Conservation (phyloP, 2,113 vertebrate species). For the Nymphicus hollandicus region DNA sequence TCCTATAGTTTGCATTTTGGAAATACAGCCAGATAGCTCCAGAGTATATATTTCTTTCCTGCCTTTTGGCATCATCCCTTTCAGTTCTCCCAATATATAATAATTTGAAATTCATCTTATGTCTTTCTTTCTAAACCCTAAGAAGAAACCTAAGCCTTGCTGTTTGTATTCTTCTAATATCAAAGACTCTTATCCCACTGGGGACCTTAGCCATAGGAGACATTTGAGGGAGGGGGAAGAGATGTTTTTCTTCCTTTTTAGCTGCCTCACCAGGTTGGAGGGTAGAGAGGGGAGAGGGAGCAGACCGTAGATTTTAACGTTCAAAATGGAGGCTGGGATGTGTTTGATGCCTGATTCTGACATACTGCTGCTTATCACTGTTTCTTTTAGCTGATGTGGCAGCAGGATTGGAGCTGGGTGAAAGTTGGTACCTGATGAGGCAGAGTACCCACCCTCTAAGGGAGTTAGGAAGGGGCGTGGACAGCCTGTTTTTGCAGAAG, state of each 20-base stretch:
- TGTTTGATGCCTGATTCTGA: background rate
- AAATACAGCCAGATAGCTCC: background rate
- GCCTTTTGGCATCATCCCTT: conserved; percentile 14
- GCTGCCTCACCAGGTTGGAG: background rate
- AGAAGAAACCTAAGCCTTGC: conserved; percentile 43
- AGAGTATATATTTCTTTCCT: background rate
- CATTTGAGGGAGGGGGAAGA: conserved; percentile 29
- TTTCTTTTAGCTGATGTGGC: background rate
- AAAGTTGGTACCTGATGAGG: background rate
- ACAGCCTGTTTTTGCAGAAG: background rate
- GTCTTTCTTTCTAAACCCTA: conserved; percentile 22
- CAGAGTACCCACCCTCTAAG: background rate
- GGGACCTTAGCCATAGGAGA: conserved; percentile 33
- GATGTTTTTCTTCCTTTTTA: conserved; percentile 30
- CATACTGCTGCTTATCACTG: background rate
- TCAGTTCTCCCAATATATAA: conserved; percentile 13
- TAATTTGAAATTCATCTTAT: conserved; percentile 48
- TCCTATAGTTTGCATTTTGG: background rate
- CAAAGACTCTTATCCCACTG: conserved; percentile 17
- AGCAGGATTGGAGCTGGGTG: background rate
- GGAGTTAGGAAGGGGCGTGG: background rate
- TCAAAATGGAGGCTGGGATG: background rate
- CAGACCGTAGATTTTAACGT: background rate
- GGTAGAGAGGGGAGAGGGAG: background rate
- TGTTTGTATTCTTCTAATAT: conserved; percentile 54